Evolutionary conservation across 2,888 invertebrate genomes (phyloP).

Genomic region (Anorthoa munda): DNA sequence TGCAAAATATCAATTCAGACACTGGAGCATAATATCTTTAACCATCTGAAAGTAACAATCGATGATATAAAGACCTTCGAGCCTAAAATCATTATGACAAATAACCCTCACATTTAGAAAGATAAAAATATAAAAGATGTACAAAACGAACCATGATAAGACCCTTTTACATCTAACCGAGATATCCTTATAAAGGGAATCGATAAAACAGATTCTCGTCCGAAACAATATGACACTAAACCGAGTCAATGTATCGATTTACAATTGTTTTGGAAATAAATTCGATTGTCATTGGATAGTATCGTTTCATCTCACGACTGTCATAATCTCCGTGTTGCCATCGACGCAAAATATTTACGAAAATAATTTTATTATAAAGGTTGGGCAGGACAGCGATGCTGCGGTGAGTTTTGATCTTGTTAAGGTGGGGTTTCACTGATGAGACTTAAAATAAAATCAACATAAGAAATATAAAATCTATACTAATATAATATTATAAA

Average conservation of each 20-base stretch:
- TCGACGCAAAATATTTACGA: constrained; percentile 87
- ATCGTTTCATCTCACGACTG: constrained; percentile 80
- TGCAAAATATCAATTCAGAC: no score
- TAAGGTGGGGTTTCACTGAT: constrained; percentile 71
- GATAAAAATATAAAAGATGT: constrained; percentile 38
- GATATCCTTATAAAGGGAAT: constrained; percentile 60
- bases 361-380: constrained; percentile 75
- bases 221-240: constrained; percentile 69
- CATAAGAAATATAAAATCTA: background rate
- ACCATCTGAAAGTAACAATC: constrained; percentile 26
- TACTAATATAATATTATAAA: no score
- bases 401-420: constrained; percentile 81
- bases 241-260: constrained; percentile 69
- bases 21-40: background rate
- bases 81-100: constrained; percentile 37
- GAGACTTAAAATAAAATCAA: constrained; percentile 14
- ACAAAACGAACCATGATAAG: constrained; percentile 48
- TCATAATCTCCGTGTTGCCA: constrained; percentile 70
- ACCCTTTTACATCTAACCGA: constrained; percentile 52
- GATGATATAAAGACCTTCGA: constrained; percentile 10
- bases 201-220: constrained; percentile 63
- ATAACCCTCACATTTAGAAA: constrained; percentile 38
- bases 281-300: constrained; percentile 77
- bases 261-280: constrained; percentile 78
- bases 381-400: constrained; percentile 70